Evolutionary conservation across 2,113 vertebrate species (phyloP).

Genomic region (Glareola pratincola): DNA sequence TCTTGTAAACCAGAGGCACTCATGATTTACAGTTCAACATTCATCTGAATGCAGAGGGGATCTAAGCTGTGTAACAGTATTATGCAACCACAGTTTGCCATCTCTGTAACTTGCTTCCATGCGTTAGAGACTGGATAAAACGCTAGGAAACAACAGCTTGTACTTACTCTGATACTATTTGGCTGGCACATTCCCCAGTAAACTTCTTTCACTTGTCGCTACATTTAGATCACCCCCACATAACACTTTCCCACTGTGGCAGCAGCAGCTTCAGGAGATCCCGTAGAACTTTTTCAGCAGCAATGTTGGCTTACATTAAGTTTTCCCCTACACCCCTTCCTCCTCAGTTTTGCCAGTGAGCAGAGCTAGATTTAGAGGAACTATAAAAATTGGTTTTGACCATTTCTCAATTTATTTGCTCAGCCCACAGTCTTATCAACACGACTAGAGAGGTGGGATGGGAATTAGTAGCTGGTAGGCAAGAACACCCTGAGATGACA

Average conservation of each 20-base stretch:
- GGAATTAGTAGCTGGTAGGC: neutral
- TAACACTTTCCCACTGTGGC: neutral
- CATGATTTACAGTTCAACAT: neutral
- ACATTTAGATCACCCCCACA: neutral
- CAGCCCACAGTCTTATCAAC: neutral
- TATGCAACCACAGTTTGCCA: accelerated
- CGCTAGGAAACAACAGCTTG: neutral
- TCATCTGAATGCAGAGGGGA: neutral
- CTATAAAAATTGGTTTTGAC: neutral
- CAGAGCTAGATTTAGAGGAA: neutral
- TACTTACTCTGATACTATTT: neutral
- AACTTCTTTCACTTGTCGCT: neutral
- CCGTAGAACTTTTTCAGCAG: neutral
- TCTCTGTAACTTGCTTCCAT: neutral
- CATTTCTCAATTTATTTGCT: neutral
- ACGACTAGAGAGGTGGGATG: neutral
- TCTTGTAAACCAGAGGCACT: slow-evolving; percentile 23
- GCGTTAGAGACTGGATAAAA: neutral
- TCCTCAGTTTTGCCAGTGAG: neutral
- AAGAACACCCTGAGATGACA: accelerated
- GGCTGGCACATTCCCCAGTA: neutral
- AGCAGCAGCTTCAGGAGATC: neutral
- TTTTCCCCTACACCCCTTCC: neutral
- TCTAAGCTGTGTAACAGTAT: neutral
- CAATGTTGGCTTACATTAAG: accelerated